phyloP scores from a whole-genome alignment of 2,797 vertebrate genomes.

The Tarsius wallacei region DNA sequence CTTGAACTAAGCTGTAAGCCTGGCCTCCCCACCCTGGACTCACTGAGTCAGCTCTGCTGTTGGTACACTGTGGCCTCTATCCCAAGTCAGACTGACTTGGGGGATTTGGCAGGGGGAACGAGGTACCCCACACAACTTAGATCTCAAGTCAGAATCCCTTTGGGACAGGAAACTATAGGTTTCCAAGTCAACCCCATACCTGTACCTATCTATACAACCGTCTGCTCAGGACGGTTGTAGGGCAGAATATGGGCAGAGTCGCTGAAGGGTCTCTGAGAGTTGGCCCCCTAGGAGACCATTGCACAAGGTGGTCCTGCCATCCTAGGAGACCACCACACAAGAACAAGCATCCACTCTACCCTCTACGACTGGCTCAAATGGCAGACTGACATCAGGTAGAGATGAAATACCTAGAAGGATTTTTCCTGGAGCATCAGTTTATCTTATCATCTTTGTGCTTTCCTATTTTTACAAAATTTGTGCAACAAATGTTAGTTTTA shows the following conservation, averaged over 20 bases:
- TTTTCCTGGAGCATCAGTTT: neutral
- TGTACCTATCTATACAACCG: neutral
- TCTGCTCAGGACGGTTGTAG: neutral
- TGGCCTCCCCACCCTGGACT: neutral
- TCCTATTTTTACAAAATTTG: conserved; percentile 34
- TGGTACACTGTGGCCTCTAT: neutral
- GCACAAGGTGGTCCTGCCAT: neutral
- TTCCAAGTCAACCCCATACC: neutral
- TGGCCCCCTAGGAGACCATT: too few species aligned
- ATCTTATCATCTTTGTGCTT: conserved; percentile 33
- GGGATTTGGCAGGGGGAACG: neutral
- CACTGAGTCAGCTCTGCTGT: too few species aligned
- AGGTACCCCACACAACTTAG: neutral
- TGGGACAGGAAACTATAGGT: neutral
- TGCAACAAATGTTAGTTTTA: conserved; percentile 21
- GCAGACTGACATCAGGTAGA: neutral
- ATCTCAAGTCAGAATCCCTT: neutral
- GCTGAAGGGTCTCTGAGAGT: neutral
- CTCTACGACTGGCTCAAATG: neutral
- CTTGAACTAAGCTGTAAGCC: neutral
- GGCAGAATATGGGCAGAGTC: neutral
- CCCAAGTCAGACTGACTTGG: neutral
- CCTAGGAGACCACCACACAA: neutral
- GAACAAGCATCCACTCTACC: neutral
- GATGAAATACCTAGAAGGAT: neutral